Percentiles rank a stretch among this genome's conserved stretches.
phyloP scores from a whole-genome alignment of 2,888 invertebrate genomes.

The Prenolepis imparis region DNA sequence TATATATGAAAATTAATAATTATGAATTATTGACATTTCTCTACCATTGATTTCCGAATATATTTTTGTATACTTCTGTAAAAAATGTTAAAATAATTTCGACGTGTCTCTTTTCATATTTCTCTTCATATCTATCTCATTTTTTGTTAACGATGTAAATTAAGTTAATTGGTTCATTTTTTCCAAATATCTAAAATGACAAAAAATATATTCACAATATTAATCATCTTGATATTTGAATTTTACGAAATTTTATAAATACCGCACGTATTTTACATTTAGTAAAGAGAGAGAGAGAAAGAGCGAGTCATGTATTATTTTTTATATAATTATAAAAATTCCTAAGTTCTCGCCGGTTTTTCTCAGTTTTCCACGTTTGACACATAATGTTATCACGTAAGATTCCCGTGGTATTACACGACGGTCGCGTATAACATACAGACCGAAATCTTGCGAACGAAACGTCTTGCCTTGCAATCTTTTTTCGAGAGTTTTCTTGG shows the following conservation, averaged over 20 bases:
- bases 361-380: neutral
- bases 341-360: neutral
- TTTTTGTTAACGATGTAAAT: neutral
- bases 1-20: neutral
- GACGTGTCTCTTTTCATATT: neutral
- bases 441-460: conserved; percentile 1
- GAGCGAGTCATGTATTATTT: neutral
- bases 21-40: neutral
- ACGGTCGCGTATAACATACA: neutral
- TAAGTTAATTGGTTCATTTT: neutral
- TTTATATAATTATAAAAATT: neutral
- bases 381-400: neutral
- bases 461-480: neutral
- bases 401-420: neutral
- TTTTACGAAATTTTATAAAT: neutral
- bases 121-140: neutral
- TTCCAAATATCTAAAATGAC: neutral
- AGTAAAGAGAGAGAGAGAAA: no score
- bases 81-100: conserved; percentile 4
- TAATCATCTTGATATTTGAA: neutral
- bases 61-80: neutral
- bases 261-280: neutral
- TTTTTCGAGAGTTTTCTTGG: conserved; percentile 28
- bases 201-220: neutral
- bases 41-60: neutral